Percentiles rank a stretch among this genome's conserved stretches.
These are phyloP conservation scores for Daphoenositta chrysoptera DNA, from an alignment of 2,113 vertebrate species.

Conservation along the genomic window DNA sequence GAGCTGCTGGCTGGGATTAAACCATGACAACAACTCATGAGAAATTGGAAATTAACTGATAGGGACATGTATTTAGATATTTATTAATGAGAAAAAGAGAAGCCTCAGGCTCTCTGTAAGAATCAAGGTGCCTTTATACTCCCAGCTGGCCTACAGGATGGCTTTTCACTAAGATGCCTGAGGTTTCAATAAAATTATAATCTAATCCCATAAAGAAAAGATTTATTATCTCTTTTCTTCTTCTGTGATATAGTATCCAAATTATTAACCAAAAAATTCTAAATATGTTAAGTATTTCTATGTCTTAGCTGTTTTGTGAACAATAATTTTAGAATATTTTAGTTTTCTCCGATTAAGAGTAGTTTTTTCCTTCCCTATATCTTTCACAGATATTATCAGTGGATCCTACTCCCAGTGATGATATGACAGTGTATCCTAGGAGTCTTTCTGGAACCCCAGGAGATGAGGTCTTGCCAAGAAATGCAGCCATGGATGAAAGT, in stretches of 20 bases:
- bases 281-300: background rate
- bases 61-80: background rate
- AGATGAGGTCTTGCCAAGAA: background rate
- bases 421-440: background rate
- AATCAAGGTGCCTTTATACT: background rate
- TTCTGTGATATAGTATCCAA: background rate
- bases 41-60: background rate
- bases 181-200: background rate
- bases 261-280: background rate
- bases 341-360: background rate
- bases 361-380: background rate
- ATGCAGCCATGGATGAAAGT: background rate
- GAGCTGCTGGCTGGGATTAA: background rate
- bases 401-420: background rate
- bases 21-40: background rate
- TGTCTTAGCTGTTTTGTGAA: background rate
- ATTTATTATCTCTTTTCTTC: background rate
- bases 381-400: background rate
- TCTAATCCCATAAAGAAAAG: background rate
- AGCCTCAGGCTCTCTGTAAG: background rate
- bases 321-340: background rate
- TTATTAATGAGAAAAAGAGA: background rate
- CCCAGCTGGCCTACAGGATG: background rate
- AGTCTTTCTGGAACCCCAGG: background rate
- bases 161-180: background rate